Percentiles rank a stretch among this genome's conserved stretches.
These are phyloP conservation scores for Drosophila colorata DNA, from an alignment of 2,888 invertebrate genomes.

Conservation along the genomic window DNA sequence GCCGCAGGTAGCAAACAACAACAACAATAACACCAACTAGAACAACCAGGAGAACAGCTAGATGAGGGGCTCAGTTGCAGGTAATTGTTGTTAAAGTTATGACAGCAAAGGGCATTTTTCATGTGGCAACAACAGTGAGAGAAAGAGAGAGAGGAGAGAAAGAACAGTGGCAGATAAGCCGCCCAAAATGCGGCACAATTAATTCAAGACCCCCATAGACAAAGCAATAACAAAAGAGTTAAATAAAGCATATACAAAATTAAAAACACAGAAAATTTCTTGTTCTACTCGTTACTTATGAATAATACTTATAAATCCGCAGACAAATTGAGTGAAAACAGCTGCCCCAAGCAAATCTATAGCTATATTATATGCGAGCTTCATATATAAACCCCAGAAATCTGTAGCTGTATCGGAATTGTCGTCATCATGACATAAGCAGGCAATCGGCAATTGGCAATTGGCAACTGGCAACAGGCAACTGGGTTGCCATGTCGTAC, in stretches of 20 bases:
- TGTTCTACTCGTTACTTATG: constrained; percentile 10
- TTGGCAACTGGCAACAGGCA: constrained; percentile 1
- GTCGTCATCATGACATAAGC: constrained; percentile 61
- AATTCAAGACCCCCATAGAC: constrained; percentile 52
- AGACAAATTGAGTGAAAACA: constrained; percentile 55
- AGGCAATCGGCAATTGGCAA: constrained; percentile 6
- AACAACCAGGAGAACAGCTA: not conserved
- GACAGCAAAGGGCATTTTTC: constrained; percentile 57
- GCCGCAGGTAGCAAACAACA: constrained; percentile 49
- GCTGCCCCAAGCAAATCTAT: constrained; percentile 36
- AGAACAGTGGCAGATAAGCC: constrained; percentile 34
- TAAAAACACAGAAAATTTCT: not conserved
- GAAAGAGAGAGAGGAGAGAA: not conserved
- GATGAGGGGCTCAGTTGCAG: constrained; percentile 33
- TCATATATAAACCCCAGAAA: constrained; percentile 13
- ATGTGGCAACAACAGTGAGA: constrained; percentile 46
- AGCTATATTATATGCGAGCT: constrained; percentile 1
- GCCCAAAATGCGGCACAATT: constrained; percentile 47
- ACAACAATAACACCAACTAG: constrained; percentile 10
- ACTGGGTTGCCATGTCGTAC: constrained; percentile 16
- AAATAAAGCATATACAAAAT: constrained; percentile 1
- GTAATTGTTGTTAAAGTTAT: constrained; percentile 58
- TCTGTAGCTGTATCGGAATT: constrained; percentile 44
- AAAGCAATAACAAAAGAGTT: constrained; percentile 24
- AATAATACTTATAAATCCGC: constrained; percentile 38